phyloP scores from a whole-genome alignment of 2,113 vertebrate species.

The Ciconia maguari region DNA sequence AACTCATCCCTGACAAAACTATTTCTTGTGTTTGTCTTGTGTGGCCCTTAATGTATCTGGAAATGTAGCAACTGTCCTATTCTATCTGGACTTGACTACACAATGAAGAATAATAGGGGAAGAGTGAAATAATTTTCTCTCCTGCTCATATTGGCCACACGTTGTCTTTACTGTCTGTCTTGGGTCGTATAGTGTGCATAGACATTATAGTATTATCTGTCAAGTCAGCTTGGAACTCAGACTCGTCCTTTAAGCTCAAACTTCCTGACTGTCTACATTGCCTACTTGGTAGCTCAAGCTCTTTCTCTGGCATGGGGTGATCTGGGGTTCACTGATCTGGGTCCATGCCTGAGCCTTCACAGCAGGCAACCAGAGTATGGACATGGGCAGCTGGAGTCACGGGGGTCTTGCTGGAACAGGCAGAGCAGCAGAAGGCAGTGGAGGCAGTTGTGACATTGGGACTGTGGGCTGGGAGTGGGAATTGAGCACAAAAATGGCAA shows the following conservation, averaged over 20 bases:
- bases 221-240: neutral
- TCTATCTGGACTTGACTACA: neutral
- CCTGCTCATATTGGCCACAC: neutral
- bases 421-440: neutral
- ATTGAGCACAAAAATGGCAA: neutral
- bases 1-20: neutral
- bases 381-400: neutral
- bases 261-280: neutral
- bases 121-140: neutral
- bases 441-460: rapidly evolving
- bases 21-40: neutral
- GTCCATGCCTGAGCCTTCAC: neutral
- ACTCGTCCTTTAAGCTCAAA: rapidly evolving
- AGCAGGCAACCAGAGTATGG: neutral
- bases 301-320: neutral
- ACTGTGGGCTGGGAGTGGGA: neutral
- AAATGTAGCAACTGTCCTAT: neutral
- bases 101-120: neutral
- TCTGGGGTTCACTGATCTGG: neutral
- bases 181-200: neutral
- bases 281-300: neutral
- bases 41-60: neutral
- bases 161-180: neutral
- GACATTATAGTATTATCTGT: neutral
- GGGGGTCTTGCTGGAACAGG: neutral